These are phyloP conservation scores for Gasterosteus nipponicus DNA, from an alignment of 2,113 vertebrate genomes.

Conservation along the genomic window DNA sequence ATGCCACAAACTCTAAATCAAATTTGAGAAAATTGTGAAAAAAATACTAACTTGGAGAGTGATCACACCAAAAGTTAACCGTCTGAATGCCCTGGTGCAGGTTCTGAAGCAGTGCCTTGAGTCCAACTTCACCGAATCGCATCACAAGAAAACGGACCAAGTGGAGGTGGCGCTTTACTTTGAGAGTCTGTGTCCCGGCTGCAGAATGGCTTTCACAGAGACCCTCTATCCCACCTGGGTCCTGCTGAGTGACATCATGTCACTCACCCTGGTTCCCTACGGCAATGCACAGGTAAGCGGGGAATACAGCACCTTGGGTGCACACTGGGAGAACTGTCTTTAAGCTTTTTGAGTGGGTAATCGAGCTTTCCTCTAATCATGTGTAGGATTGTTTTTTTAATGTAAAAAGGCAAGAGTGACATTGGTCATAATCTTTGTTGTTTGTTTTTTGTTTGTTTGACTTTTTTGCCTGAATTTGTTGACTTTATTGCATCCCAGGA, in stretches of 20 bases:
- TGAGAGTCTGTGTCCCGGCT: slow-evolving; percentile 87
- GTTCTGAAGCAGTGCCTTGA: slow-evolving; percentile 72
- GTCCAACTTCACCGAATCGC: slow-evolving; percentile 59
- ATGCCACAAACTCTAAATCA: neutral
- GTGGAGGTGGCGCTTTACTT: slow-evolving; percentile 87
- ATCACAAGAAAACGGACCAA: accelerated
- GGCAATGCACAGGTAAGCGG: slow-evolving; percentile 88
- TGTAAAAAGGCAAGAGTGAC: neutral
- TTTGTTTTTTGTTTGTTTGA: neutral
- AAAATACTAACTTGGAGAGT: neutral
- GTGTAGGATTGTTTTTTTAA: neutral
- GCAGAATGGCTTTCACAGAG: slow-evolving; percentile 73
- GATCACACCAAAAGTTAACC: neutral
- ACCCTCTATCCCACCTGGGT: slow-evolving; percentile 86
- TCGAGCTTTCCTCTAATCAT: neutral
- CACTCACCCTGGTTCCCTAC: slow-evolving; percentile 87
- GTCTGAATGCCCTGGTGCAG: slow-evolving; percentile 59
- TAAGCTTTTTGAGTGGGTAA: neutral
- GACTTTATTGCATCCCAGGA: slow-evolving; percentile 80
- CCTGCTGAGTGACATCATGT: slow-evolving; percentile 81
- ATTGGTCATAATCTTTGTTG: neutral
- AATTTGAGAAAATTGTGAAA: neutral
- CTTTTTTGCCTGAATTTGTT: neutral
- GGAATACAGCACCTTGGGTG: neutral
- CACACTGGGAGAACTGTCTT: neutral